Evolutionary conservation across 1,140 invertebrate species (phyloP).

Genomic region (Panagrolaimus sp.): DNA sequence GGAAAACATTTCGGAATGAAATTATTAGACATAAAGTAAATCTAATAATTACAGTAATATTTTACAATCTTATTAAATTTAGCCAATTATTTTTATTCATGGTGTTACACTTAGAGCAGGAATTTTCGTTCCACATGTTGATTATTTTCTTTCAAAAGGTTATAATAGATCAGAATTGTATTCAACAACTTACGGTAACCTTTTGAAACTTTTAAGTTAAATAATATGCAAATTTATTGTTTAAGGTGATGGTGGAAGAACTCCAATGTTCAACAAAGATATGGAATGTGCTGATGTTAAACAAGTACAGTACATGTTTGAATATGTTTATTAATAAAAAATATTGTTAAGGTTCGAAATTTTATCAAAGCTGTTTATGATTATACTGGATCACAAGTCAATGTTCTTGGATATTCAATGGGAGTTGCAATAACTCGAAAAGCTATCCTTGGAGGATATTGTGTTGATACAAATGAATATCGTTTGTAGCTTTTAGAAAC

Average conservation of each 20-base stretch:
- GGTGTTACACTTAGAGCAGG: constrained; percentile 55
- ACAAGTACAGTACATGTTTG: neutral
- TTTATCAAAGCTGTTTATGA: constrained; percentile 54
- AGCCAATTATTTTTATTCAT: constrained; percentile 56
- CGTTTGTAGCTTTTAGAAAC: too few relatives aligned
- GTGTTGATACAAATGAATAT: constrained; percentile 47
- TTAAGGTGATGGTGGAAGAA: constrained; percentile 29
- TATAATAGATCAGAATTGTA: constrained; percentile 52
- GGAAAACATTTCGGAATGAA: neutral
- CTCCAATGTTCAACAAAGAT: constrained; percentile 27
- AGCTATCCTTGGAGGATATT: constrained; percentile 49
- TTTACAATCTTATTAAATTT: neutral
- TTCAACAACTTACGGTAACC: constrained; percentile 59
- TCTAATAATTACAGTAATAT: too few relatives aligned
- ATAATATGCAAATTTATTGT: constrained; percentile 52
- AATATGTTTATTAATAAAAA: neutral
- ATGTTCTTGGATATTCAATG: constrained; percentile 58
- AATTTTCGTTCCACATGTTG: constrained; percentile 40
- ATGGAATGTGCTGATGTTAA: constrained; percentile 32
- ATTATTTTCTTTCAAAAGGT: constrained; percentile 47
- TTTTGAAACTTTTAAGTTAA: constrained; percentile 57
- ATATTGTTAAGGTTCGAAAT: constrained; percentile 44
- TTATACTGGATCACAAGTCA: constrained; percentile 52
- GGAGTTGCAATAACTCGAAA: constrained; percentile 56
- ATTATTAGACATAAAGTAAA: too few relatives aligned